Evolutionary conservation across 2,113 vertebrate genomes (phyloP).

Genomic region (Sapayoa aenigma): DNA sequence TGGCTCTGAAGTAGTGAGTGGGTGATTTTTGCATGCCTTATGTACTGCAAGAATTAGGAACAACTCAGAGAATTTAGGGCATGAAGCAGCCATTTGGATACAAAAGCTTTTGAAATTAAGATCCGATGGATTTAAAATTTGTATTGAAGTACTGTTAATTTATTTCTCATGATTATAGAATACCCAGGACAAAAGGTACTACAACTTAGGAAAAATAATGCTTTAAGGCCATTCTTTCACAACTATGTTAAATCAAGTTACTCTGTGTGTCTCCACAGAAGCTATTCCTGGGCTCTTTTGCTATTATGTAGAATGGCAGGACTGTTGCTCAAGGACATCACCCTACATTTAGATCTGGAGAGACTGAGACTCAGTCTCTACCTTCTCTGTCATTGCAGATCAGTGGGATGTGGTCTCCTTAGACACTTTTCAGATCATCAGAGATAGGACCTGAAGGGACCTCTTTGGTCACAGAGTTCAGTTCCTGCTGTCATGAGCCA

Average conservation of each 20-base stretch:
- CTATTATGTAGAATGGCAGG: not conserved
- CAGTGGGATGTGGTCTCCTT: not conserved
- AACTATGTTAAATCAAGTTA: not conserved
- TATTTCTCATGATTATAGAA: not conserved
- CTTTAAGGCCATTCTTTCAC: not conserved
- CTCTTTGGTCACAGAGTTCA: not conserved
- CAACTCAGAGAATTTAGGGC: conserved; percentile 32
- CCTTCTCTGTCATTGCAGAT: not conserved
- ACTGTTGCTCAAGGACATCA: not conserved
- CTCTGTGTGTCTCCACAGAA: not conserved
- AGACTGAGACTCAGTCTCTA: not conserved
- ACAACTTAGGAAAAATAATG: not conserved
- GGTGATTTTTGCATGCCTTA: conserved; percentile 39
- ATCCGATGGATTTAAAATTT: not conserved
- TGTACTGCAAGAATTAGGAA: conserved; percentile 28
- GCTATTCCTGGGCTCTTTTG: not conserved
- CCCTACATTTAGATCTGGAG: not conserved
- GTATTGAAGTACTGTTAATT: not conserved
- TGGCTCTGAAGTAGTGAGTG: conserved; percentile 52
- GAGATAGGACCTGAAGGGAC: not conserved
- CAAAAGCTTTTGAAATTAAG: not conserved
- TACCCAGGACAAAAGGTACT: not conserved
- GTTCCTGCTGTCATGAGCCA: not conserved
- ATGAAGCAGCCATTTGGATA: not conserved
- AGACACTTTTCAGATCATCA: not conserved